Percentiles rank a stretch among this genome's conserved stretches.
Evolutionary conservation across 2,888 invertebrate genomes (phyloP).

Genomic region (Machimus rusticus): DNA sequence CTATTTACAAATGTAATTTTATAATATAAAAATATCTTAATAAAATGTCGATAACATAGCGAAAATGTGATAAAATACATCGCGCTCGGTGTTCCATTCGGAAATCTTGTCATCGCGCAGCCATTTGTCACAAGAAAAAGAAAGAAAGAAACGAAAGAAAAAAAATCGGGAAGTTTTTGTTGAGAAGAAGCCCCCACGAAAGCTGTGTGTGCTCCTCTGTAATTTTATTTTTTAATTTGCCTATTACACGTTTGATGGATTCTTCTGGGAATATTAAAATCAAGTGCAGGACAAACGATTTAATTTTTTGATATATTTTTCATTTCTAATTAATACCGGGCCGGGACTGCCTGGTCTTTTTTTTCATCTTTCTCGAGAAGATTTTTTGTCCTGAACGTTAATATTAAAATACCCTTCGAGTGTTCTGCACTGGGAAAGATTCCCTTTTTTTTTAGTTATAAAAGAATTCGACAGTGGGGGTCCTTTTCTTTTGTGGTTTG

Average conservation of each 20-base stretch:
- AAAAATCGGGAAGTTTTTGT: not conserved
- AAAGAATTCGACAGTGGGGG: slow-evolving; percentile 4
- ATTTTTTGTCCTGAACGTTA: not conserved
- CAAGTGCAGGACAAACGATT: not conserved
- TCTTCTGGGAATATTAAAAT: not conserved
- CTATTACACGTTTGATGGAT: not conserved
- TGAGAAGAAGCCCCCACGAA: not conserved
- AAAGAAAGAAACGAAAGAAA: not conserved
- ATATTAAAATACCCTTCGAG: not conserved
- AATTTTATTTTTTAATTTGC: not conserved
- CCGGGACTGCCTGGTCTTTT: not conserved
- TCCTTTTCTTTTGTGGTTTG: not conserved
- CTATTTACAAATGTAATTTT: not conserved
- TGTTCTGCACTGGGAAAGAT: not conserved
- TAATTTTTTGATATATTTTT: not conserved
- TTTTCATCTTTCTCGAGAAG: not conserved
- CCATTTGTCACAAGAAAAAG: slow-evolving; percentile 28
- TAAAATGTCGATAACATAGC: not conserved
- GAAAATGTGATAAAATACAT: not conserved
- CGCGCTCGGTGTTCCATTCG: slow-evolving; percentile 6
- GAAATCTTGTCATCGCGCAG: slow-evolving; percentile 32
- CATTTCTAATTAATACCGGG: not conserved
- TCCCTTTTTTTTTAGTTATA: not conserved
- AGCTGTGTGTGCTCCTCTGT: not conserved
- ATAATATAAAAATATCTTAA: not conserved